Evolutionary conservation across 2,113 vertebrate genomes (phyloP).

Genomic region (Origma solitaria): DNA sequence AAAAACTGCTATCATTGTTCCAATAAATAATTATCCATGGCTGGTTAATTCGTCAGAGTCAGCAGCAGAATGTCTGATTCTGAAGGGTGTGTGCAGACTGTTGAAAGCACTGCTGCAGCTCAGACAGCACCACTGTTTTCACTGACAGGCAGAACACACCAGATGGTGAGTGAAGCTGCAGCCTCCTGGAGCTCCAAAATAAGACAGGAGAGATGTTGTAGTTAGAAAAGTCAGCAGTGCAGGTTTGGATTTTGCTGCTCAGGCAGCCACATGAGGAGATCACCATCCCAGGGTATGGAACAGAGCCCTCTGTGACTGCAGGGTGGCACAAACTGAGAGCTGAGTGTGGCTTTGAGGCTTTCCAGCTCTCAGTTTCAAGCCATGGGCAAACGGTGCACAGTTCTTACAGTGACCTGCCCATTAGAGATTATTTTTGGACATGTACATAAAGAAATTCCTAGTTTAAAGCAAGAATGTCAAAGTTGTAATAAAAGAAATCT

Average conservation of each 20-base stretch:
- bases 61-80: neutral
- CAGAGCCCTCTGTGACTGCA: neutral
- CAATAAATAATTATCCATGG: neutral
- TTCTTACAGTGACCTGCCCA: neutral
- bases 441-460: neutral
- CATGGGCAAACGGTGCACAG: neutral
- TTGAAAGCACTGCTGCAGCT: neutral
- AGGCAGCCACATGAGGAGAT: neutral
- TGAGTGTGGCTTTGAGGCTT: neutral
- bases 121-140: neutral
- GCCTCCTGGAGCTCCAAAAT: neutral
- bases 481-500: neutral
- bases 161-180: neutral
- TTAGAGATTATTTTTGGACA: neutral
- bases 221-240: neutral
- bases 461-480: neutral
- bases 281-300: neutral
- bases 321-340: neutral
- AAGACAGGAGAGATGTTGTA: neutral
- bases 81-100: neutral
- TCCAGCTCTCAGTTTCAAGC: neutral
- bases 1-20: conserved; percentile 3
- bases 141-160: neutral
- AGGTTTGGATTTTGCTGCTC: neutral
- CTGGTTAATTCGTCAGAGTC: neutral